Evolutionary conservation across 2,113 vertebrate genomes (phyloP), one percentile per base, ranked within the genome.

Genomic region (Pseudopodoces humilis): DNA sequence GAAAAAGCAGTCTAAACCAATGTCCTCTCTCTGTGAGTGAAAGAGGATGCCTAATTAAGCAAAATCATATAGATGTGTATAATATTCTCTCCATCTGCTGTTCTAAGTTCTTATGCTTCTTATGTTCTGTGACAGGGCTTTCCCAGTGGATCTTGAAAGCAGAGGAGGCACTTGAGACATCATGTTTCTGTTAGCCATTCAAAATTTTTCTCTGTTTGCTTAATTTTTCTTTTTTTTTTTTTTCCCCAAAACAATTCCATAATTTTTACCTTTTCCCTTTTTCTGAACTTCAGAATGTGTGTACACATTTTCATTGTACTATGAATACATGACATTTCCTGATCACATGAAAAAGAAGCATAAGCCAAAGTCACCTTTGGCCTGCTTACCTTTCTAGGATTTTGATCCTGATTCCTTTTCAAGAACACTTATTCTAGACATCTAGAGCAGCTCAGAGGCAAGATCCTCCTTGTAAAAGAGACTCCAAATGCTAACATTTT

Each of bases 161-260:
- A 41, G 23, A 39, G 31, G 17, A 74, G 9, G 10, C 13, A 41
- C n/a, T 69, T 81, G 10, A 80, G 24, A 53, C 11, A 68, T 5
- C 10, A 33, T 15, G 2, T 1, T 91, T 78, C 43, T 64, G 2
- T 25, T 30, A 90, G 31, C 10, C 7, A 21, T 53, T 79, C 4
- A 91, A 58, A 91, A 65, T 31, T 58, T 67, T 83, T 4, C 12
- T 60, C 23, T 39, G 7, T 16, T 9, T 1, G 6, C 23, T 44
- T 10, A 22, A 49, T 44, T 10, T 83, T 49, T 64, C 13, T 2
- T 47, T 47, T 39, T 21, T 47, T 39, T 21, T 14, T 6, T 13
- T 6, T 13, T 4, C 3, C 2, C 2, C 3, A 4, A 13, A 25
- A 55, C 15, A 28, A 22, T 4, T 62, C 7, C 15, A 7, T 46